Evolutionary conservation across 2,888 invertebrate genomes (phyloP), one percentile per base, ranked within the genome.

Genomic region (Rhaphigaster nebulosa): DNA sequence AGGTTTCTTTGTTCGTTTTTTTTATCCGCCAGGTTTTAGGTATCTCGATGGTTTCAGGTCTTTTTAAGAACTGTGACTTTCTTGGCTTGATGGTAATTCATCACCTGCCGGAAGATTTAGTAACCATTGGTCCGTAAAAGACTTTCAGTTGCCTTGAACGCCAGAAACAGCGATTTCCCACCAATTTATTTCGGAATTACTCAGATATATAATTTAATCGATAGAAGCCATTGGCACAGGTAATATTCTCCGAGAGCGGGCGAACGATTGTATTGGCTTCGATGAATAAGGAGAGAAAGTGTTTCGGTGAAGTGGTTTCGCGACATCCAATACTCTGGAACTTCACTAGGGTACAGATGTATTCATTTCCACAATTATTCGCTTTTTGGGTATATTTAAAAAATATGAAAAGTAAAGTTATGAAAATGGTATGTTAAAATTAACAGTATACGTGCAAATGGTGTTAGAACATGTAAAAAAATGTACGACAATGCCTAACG

Each of bases 241-340:
- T 4, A 29, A 65, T 65, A 65, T 65, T 18, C 15, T 15, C 29
- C 29, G 15, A 2, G 29, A 29, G n/a, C 29, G 0, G 65, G 65
- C 65, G 5, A 29, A 29, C 15, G 65, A 65, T 29, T 65, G 65
- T 65, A 29, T 65, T 15, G 65, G 65, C 15, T 65, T 29, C 65
- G 65, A 65, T 65, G 18, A 29, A 65, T 65, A 65, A 65, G 65
- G 65, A 5, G 65, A 65, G 65, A 65, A 65, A 65, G 65, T 65
- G 65, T 29, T 65, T 65, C 65, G 29, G 29, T 65, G 65, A 29
- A 65, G 65, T 65, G 65, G 65, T 65, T 65, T 65, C 65, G 65
- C 65, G 65, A 65, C 65, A 29, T 65, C 65, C 29, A 18, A 29
- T 65, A 18, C 29, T 65, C 15, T 29, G 29, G 34, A 65, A 65